Conservation (phyloP, 2,797 vertebrate species). For the Steatocranus sp. region DNA sequence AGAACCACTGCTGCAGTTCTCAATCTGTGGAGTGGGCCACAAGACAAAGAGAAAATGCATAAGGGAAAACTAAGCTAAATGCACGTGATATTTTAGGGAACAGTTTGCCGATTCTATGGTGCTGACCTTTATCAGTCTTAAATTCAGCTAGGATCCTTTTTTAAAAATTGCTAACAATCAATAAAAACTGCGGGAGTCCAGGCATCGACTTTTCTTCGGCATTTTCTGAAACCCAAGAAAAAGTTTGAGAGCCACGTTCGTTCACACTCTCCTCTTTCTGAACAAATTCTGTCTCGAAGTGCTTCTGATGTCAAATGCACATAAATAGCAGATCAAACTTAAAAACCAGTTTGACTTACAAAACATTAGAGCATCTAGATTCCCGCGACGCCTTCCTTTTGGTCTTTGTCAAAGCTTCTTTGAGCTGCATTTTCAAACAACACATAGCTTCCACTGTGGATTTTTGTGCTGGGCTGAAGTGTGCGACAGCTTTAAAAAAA, state of each 20-base stretch:
- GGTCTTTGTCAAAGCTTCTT: neutral
- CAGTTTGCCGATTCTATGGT: neutral
- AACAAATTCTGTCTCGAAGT: neutral
- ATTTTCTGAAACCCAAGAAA: neutral
- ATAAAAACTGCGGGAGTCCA: neutral
- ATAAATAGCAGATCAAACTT: neutral
- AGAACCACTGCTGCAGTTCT: neutral
- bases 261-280: neutral
- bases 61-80: neutral
- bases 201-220: neutral
- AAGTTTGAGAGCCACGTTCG: neutral
- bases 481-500: neutral
- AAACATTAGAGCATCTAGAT: neutral
- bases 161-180: neutral
- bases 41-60: neutral
- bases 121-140: neutral
- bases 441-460: neutral
- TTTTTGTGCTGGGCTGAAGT: slow-evolving; percentile 4
- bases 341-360: slow-evolving; percentile 17
- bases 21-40: neutral
- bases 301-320: neutral
- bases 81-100: neutral
- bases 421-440: neutral
- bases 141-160: neutral
- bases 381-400: neutral